These are phyloP conservation scores for Pangasius mekongensis DNA, from an alignment of 2,797 vertebrate genomes.

Conservation along the genomic window DNA sequence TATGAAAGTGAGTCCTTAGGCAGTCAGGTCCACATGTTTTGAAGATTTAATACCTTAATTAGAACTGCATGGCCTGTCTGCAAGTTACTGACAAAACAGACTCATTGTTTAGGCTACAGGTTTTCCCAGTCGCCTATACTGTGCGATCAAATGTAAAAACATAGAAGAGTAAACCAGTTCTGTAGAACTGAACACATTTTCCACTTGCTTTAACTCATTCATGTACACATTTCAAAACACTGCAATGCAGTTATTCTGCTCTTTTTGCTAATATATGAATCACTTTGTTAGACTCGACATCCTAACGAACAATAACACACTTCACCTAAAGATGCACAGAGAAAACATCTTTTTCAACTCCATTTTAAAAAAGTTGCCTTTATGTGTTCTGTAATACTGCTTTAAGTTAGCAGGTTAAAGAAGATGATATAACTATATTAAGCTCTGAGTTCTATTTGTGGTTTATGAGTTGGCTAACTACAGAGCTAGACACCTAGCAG, in stretches of 20 bases:
- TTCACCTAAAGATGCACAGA: neutral
- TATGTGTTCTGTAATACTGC: neutral
- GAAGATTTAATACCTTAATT: conserved; percentile 38
- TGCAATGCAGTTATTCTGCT: neutral
- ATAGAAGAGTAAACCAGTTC: neutral
- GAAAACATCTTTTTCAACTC: neutral
- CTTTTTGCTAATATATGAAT: neutral
- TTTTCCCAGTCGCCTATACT: neutral
- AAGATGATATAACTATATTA: neutral
- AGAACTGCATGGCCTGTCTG: conserved; percentile 49
- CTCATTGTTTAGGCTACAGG: conserved; percentile 34
- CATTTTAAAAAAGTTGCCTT: neutral
- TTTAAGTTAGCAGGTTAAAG: neutral
- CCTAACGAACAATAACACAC: neutral
- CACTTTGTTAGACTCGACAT: neutral
- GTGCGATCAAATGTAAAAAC: neutral
- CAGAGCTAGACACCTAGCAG: neutral
- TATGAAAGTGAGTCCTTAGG: conserved; percentile 38
- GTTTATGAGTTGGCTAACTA: neutral
- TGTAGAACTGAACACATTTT: neutral
- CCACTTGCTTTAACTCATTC: neutral
- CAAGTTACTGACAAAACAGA: conserved; percentile 23
- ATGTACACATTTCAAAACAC: neutral
- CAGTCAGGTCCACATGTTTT: conserved; percentile 22
- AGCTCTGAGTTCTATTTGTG: neutral